Evolutionary conservation across 2,113 vertebrate species (phyloP).

Genomic region (Melozone crissalis): DNA sequence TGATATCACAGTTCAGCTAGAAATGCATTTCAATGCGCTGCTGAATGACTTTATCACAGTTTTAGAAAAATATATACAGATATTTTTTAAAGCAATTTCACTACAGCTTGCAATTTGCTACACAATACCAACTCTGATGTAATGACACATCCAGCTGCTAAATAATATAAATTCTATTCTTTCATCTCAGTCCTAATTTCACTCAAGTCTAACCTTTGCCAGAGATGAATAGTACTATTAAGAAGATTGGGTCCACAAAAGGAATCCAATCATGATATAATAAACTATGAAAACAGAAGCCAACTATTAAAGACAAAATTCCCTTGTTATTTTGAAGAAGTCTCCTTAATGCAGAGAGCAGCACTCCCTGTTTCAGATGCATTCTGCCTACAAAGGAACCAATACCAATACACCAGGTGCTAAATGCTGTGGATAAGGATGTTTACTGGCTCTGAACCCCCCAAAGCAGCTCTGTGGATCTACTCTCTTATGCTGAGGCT

Average conservation of each 20-base stretch:
- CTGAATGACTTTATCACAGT: slow-evolving; percentile 50
- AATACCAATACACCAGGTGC: too few species aligned
- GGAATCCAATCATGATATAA: slow-evolving; percentile 33
- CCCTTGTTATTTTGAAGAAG: not conserved
- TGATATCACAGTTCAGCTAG: not conserved
- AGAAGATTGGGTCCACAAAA: slow-evolving; percentile 36
- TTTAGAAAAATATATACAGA: slow-evolving; percentile 55
- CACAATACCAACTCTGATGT: slow-evolving; percentile 39
- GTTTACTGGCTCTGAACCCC: not conserved
- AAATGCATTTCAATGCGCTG: slow-evolving; percentile 24
- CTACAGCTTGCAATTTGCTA: slow-evolving; percentile 51
- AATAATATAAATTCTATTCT: slow-evolving; percentile 61
- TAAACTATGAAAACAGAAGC: slow-evolving; percentile 27
- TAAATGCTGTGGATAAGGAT: not conserved
- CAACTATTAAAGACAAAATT: not conserved
- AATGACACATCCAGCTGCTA: slow-evolving; percentile 65
- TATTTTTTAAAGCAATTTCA: slow-evolving; percentile 60
- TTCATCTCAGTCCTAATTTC: slow-evolving; percentile 22
- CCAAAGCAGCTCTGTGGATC: not conserved
- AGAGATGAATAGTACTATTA: slow-evolving; percentile 40
- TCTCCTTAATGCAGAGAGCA: not conserved
- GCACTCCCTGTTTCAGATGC: not conserved
- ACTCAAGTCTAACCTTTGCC: slow-evolving; percentile 49
- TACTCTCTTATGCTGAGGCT: not conserved
- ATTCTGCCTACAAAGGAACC: not conserved